Evolutionary conservation across 2,797 vertebrate species (phyloP).

Genomic region (Pristis pectinata): DNA sequence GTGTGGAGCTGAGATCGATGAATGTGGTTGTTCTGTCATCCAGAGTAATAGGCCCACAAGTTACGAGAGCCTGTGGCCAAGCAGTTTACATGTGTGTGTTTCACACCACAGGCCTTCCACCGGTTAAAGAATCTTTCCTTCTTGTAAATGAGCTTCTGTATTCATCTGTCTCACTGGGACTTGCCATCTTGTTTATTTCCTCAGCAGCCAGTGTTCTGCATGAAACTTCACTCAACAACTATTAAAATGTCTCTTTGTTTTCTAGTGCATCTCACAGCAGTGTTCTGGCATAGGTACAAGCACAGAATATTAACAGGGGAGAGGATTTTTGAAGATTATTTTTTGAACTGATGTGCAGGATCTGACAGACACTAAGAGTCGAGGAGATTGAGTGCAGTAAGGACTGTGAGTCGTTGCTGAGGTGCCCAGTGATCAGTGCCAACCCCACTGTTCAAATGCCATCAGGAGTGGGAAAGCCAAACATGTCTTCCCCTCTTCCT

Average conservation of each 20-base stretch:
- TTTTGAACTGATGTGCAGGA: neutral
- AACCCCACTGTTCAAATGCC: neutral
- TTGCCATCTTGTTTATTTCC: slow-evolving; percentile 21
- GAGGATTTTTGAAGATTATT: neutral
- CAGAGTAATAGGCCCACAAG: neutral
- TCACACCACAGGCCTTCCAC: neutral
- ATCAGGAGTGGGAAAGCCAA: neutral
- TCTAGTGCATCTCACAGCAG: neutral
- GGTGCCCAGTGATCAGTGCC: too few species aligned
- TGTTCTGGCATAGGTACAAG: neutral
- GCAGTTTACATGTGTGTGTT: neutral
- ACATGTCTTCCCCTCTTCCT: neutral
- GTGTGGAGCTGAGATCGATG: neutral
- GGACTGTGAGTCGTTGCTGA: neutral
- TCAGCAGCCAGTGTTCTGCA: neutral
- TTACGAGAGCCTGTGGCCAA: neutral
- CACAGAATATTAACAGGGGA: neutral
- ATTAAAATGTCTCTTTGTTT: neutral
- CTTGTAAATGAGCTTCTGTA: slow-evolving; percentile 19
- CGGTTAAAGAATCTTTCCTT: neutral
- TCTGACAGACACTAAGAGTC: neutral
- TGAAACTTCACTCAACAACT: neutral
- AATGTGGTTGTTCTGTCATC: neutral
- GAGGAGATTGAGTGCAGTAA: neutral
- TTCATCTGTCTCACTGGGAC: neutral